Evolutionary conservation across 2,797 vertebrate species (phyloP), one percentile per base, ranked within the genome.

Genomic region (Enteromius paludinosus): DNA sequence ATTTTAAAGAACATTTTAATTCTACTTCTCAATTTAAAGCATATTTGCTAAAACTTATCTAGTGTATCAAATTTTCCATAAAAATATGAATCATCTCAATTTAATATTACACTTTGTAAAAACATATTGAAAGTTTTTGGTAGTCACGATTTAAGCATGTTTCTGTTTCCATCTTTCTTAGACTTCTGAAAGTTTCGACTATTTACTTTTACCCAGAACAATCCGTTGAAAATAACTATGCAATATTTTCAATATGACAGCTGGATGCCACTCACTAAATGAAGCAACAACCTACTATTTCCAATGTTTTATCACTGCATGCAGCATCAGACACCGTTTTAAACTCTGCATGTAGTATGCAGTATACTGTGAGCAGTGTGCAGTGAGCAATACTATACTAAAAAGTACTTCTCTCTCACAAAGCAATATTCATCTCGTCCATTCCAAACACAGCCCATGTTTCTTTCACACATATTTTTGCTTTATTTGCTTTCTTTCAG

Each of bases 401-500:
- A 52, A 3, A 52, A n/a, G n/a, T n/a, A 25, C 66, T 17, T 68
- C 20, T 15, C n/a, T 28, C 5, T 70, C 14, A 45, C 15, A 25
- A 28, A 70, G 25, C 45, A 30, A 1, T 28, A 17, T 25, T 25
- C 9, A 30, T 30, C 43, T 71, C 25, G 5, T 65, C 8, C 30
- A 20, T 20, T 38, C 33, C 33, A 5, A 66, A 38, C 64, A 38
- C 64, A 70, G 68, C 66, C 3, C 23, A 43, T 17, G 35, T 30
- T 45, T 76, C 23, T 20, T 20, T 20, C 17, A 45, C 17, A 28
- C 15, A 61, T 3, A 18, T 11, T 56, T 43, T 25, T 43, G 14
- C 20, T 56, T 56, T 56, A 54, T 74, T 74, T 41, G n/a, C 20
- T 59, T 56, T 38, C 72, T 74, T 59, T 75, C 14, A 18, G 35